Conservation (phyloP, 2,888 invertebrate species). For the Parelbella ahira region DNA sequence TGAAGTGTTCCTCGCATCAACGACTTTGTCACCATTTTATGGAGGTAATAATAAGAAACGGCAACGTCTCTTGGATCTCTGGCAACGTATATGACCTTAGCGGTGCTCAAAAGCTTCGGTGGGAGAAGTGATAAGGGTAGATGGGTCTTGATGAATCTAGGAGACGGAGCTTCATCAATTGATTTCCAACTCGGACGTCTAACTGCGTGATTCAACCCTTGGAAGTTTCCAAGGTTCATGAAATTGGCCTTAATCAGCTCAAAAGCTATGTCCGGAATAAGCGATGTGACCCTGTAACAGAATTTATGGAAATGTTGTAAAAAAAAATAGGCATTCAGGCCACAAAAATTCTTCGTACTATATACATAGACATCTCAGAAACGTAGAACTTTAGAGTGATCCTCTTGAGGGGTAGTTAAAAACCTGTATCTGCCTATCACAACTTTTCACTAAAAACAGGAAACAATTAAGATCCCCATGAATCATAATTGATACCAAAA, state of each 20-base stretch:
- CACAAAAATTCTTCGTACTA: too few species aligned
- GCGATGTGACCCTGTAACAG: constrained; percentile 50
- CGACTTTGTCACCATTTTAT: constrained; percentile 74
- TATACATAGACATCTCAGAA: too few species aligned
- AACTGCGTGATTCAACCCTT: constrained; percentile 59
- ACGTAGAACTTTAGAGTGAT: too few species aligned
- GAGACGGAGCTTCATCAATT: constrained; percentile 62
- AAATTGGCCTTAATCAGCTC: constrained; percentile 64
- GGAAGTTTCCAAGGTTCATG: constrained; percentile 62
- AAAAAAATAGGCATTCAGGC: too few species aligned
- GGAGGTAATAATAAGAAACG: constrained; percentile 85
- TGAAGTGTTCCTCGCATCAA: constrained; percentile 76
- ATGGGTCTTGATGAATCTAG: constrained; percentile 83
- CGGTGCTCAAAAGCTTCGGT: constrained; percentile 61
- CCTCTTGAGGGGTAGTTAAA: too few species aligned
- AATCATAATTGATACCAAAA: too few species aligned
- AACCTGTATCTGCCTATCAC: too few species aligned
- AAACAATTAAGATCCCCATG: too few species aligned
- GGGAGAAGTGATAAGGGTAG: constrained; percentile 82
- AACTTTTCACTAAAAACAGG: too few species aligned
- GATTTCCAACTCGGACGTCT: constrained; percentile 54
- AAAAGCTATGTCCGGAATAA: constrained; percentile 61
- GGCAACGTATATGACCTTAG: constrained; percentile 84
- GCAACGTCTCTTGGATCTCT: constrained; percentile 87
- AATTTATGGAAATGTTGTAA: too few species aligned